Conservation (phyloP, 2,113 vertebrate species). For the Reinhardtius hippoglossoides region DNA sequence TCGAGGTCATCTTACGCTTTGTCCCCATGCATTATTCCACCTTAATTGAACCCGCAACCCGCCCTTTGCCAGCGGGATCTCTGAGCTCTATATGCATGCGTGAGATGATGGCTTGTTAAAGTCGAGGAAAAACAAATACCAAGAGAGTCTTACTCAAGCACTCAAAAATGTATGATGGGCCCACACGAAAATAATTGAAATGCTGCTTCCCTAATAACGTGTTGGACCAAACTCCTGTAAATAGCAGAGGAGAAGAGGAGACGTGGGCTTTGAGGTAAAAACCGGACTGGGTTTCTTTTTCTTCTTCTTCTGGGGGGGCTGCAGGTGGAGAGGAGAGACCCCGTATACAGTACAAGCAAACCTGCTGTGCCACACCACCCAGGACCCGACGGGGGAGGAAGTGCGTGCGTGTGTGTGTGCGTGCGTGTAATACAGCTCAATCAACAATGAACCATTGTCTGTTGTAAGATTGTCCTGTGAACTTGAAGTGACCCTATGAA, state of each 20-base stretch:
- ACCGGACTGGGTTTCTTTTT: constrained; percentile 31
- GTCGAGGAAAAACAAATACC: constrained; percentile 73
- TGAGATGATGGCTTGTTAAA: constrained; percentile 75
- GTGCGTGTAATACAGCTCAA: constrained; percentile 35
- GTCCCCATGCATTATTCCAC: constrained; percentile 77
- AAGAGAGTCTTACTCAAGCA: constrained; percentile 65
- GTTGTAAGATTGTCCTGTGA: constrained; percentile 6
- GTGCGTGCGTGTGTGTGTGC: constrained; percentile 8
- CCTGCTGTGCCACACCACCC: constrained; percentile 70
- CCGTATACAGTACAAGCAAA: constrained; percentile 53
- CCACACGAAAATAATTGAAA: constrained; percentile 64
- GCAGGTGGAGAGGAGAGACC: constrained; percentile 66
- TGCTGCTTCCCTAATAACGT: constrained; percentile 52
- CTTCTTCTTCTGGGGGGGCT: constrained; percentile 36
- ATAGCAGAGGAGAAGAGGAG: constrained; percentile 44
- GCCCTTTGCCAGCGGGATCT: constrained; percentile 71
- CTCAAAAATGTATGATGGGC: constrained; percentile 55
- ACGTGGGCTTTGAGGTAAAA: constrained; percentile 33
- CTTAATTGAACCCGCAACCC: constrained; percentile 73
- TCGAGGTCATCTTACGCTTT: constrained; percentile 68
- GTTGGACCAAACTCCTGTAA: constrained; percentile 53
- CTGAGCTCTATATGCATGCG: constrained; percentile 63
- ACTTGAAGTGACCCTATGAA: neutral
- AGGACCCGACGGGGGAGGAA: constrained; percentile 47
- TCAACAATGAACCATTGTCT: constrained; percentile 35